Conservation (phyloP, 2,888 invertebrate species). For the Pollenia griseotomentosa region DNA sequence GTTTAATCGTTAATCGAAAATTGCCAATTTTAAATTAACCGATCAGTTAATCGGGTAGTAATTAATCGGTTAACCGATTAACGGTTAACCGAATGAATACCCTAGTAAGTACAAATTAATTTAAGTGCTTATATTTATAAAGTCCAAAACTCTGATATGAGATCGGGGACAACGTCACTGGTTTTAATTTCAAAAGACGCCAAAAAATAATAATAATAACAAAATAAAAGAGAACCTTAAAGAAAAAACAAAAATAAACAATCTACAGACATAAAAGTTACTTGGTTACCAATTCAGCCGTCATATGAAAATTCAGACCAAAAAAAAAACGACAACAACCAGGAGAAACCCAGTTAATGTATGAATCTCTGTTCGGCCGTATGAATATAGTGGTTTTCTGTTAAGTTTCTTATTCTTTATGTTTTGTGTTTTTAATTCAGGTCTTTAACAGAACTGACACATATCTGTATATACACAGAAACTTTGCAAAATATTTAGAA, state of each 20-base stretch:
- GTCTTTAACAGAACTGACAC: slow-evolving; percentile 51
- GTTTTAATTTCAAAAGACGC: slow-evolving; percentile 24
- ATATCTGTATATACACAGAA: slow-evolving; percentile 15
- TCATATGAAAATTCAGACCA: slow-evolving; percentile 34
- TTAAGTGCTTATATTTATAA: too few species aligned
- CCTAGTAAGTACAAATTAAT: too few species aligned
- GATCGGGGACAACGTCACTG: slow-evolving; percentile 30
- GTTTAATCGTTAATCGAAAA: too few species aligned
- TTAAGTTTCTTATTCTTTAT: slow-evolving; percentile 24
- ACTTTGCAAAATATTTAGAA: background rate
- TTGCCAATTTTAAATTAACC: too few species aligned
- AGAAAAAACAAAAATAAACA: slow-evolving; percentile 24
- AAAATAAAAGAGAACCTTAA: slow-evolving; percentile 31
- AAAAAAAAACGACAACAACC: background rate
- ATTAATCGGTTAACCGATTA: too few species aligned
- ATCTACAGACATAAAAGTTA: slow-evolving; percentile 47
- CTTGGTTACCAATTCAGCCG: slow-evolving; percentile 57
- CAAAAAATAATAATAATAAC: slow-evolving; percentile 33
- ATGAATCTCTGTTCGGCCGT: slow-evolving; percentile 19
- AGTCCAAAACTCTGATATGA: background rate
- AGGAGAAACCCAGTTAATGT: slow-evolving; percentile 54
- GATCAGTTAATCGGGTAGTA: too few species aligned
- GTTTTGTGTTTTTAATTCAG: slow-evolving; percentile 55
- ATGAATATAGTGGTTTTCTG: slow-evolving; percentile 45
- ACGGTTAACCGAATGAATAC: too few species aligned